Percentiles rank a stretch among this genome's conserved stretches.
phyloP scores from a whole-genome alignment of 2,888 invertebrate species.

The Cabera pusaria region DNA sequence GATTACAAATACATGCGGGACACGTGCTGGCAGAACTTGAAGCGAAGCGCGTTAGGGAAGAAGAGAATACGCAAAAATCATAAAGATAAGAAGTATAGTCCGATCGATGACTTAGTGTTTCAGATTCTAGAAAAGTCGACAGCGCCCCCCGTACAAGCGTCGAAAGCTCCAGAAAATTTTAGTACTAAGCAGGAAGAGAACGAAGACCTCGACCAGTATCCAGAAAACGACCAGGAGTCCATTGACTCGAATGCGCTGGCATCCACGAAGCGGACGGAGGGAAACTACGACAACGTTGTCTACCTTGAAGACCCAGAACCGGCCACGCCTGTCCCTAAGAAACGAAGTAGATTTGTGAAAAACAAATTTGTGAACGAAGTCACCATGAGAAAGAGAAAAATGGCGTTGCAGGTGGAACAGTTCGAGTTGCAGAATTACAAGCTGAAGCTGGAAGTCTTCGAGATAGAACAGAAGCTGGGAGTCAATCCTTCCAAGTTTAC shows the following conservation, averaged over 20 bases:
- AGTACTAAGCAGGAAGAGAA: constrained; percentile 10
- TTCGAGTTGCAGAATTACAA: constrained; percentile 30
- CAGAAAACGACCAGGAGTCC: constrained; percentile 6
- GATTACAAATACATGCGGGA: constrained; percentile 29
- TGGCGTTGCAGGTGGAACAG: constrained; percentile 18
- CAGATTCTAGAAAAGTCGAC: constrained; percentile 23
- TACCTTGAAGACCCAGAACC: constrained; percentile 11
- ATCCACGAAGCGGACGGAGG: constrained; percentile 1
- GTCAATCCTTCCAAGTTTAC: constrained; percentile 22
- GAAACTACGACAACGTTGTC: constrained; percentile 10
- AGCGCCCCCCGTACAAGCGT: constrained; percentile 1
- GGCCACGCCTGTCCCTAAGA: constrained; percentile 7
- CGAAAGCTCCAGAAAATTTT: constrained; percentile 1
- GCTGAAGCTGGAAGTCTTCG: constrained; percentile 21
- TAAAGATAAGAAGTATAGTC: constrained; percentile 13
- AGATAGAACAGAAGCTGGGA: constrained; percentile 26
- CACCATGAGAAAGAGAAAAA: constrained; percentile 19
- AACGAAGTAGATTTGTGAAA: constrained; percentile 4
- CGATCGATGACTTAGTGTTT: constrained; percentile 23
- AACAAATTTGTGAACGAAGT: constrained; percentile 11
- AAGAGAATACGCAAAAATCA: constrained; percentile 2
- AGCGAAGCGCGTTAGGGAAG: constrained; percentile 18
- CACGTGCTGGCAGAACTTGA: constrained; percentile 29
- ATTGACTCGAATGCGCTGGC: constrained; percentile 1
- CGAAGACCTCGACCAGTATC: too few species aligned